These are phyloP conservation scores for Melitaea cinxia DNA, from an alignment of 1,140 invertebrate genomes.

Conservation along the genomic window DNA sequence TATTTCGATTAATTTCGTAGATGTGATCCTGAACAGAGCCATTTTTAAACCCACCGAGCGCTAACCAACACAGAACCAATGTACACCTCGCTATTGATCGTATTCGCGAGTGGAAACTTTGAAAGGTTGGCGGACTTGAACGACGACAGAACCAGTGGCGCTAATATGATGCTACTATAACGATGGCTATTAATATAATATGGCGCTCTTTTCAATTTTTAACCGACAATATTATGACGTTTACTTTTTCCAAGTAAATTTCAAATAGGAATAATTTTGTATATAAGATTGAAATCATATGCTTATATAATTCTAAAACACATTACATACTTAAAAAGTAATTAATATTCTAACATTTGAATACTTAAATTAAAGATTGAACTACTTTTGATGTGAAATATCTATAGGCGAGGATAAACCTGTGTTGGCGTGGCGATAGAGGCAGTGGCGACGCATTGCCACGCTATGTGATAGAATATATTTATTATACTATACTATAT, in stretches of 20 bases:
- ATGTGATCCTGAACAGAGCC: constrained; percentile 74
- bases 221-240: background rate
- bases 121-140: constrained; percentile 35
- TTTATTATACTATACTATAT: too few relatives aligned
- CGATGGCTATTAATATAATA: background rate
- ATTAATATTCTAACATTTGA: too few relatives aligned
- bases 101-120: constrained; percentile 50
- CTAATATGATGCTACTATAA: constrained; percentile 6
- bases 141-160: constrained; percentile 20
- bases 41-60: constrained; percentile 70
- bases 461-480: too few relatives aligned
- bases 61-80: constrained; percentile 60
- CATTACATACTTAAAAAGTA: too few relatives aligned
- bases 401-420: too few relatives aligned
- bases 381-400: too few relatives aligned
- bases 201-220: constrained; percentile 6
- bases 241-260: background rate
- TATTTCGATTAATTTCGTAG: constrained; percentile 64
- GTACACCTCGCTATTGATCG: constrained; percentile 59
- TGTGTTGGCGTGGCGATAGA: too few relatives aligned
- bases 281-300: too few relatives aligned
- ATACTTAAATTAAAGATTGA: too few relatives aligned
- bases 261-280: background rate
- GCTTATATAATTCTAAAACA: too few relatives aligned
- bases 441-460: too few relatives aligned